A percentile compares a stretch with the other conserved stretches of the same genome.
Conservation (phyloP, 2,797 vertebrate genomes). For the Myoxocephalus aenaeus region DNA sequence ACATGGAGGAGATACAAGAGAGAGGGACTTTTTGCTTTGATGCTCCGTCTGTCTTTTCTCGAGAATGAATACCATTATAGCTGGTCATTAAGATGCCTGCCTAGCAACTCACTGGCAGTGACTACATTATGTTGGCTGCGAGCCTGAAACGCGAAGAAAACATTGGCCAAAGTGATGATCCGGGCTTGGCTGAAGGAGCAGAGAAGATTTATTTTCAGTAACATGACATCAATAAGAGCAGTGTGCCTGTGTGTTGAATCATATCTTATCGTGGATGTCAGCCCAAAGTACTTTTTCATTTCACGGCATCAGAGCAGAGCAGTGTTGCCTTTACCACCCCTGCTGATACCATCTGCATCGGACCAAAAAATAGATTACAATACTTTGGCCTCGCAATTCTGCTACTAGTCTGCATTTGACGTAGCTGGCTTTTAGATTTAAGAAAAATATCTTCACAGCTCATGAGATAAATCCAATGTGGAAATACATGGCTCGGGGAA, state of each 20-base stretch:
- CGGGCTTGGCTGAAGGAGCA: conserved; percentile 47
- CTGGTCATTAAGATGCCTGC: conserved; percentile 59
- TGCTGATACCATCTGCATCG: conserved; percentile 38
- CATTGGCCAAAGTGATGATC: conserved; percentile 62
- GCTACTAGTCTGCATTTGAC: conserved; percentile 26
- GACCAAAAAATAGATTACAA: conserved; percentile 23
- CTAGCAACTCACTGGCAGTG: conserved; percentile 58
- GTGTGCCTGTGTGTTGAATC: conserved; percentile 56
- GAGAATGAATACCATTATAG: conserved; percentile 55
- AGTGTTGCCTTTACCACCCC: conserved; percentile 36
- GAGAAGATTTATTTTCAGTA: conserved; percentile 70
- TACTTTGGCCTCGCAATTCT: conserved; percentile 3
- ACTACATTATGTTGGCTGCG: conserved; percentile 57
- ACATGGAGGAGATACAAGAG: conserved; percentile 47
- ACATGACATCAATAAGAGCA: conserved; percentile 68
- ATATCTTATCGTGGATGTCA: conserved; percentile 58
- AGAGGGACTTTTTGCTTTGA: conserved; percentile 45
- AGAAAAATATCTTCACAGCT: conserved; percentile 42
- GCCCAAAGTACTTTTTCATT: conserved; percentile 47
- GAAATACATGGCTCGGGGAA: conserved; percentile 38
- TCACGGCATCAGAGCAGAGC: conserved; percentile 34
- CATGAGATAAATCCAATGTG: conserved; percentile 41
- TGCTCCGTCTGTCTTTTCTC: conserved; percentile 58
- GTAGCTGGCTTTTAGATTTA: conserved; percentile 3
- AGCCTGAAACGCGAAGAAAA: conserved; percentile 66